These are phyloP conservation scores for Eulemur coronatus DNA, from an alignment of 2,797 vertebrate genomes.

Conservation along the genomic window DNA sequence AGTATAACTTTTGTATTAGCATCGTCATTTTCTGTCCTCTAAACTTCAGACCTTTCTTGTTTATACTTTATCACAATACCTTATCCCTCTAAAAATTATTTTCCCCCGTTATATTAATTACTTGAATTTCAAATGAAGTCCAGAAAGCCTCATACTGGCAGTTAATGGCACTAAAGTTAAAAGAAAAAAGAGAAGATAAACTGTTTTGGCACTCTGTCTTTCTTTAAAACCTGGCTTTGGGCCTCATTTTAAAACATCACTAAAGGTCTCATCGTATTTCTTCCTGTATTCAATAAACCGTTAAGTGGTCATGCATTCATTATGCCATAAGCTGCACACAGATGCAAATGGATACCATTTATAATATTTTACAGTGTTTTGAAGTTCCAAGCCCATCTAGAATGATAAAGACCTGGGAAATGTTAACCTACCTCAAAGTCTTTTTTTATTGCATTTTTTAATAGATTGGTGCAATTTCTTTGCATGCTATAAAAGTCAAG, in stretches of 20 bases:
- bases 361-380: slow-evolving; percentile 75
- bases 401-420: slow-evolving; percentile 72
- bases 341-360: slow-evolving; percentile 68
- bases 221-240: slow-evolving; percentile 66
- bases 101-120: slow-evolving; percentile 52
- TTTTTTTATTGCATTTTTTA: slow-evolving; percentile 70
- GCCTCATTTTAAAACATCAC: slow-evolving; percentile 66
- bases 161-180: slow-evolving; percentile 49
- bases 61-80: slow-evolving; percentile 40
- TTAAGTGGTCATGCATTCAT: slow-evolving; percentile 71
- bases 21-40: slow-evolving; percentile 63
- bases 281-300: slow-evolving; percentile 64
- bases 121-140: slow-evolving; percentile 49
- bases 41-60: slow-evolving; percentile 40
- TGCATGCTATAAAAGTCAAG: slow-evolving; percentile 77
- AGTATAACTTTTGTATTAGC: slow-evolving; percentile 51
- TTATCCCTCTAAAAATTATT: slow-evolving; percentile 39
- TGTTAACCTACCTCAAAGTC: slow-evolving; percentile 62
- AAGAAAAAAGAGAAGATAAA: slow-evolving; percentile 57
- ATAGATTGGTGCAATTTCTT: slow-evolving; percentile 71
- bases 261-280: slow-evolving; percentile 64
- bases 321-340: slow-evolving; percentile 60
- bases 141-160: not conserved
- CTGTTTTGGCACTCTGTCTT: slow-evolving; percentile 55
- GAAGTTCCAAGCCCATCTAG: slow-evolving; percentile 62